phyloP scores from a whole-genome alignment of 2,113 vertebrate species.

The Scolopax mira region DNA sequence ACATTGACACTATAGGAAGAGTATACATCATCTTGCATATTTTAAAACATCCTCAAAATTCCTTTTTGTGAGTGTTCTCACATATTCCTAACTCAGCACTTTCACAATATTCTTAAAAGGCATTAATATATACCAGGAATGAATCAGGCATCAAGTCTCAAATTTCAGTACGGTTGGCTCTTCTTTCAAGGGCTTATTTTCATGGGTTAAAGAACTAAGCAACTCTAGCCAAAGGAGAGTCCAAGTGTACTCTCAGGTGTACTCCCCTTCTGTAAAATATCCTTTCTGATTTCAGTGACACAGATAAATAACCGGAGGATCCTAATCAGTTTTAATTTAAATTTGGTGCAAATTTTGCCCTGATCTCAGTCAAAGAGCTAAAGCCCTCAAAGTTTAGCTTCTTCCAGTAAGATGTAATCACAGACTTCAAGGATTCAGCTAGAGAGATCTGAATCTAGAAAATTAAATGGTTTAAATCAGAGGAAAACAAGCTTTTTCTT shows the following conservation, averaged over 20 bases:
- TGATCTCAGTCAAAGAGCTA: not conserved
- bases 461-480: not conserved
- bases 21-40: conserved; percentile 49
- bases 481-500: not conserved
- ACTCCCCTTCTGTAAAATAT: not conserved
- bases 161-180: not conserved
- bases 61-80: not conserved
- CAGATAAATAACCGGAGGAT: not conserved
- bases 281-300: not conserved
- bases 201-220: not conserved
- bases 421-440: not conserved
- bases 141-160: not conserved
- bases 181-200: not conserved
- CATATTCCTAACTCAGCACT: not conserved
- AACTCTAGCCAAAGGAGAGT: not conserved
- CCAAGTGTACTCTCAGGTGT: not conserved
- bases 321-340: not conserved
- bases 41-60: conserved; percentile 19
- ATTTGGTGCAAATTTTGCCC: not conserved
- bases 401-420: not conserved
- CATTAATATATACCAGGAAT: not conserved
- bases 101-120: conserved; percentile 6
- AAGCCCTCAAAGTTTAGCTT: not conserved
- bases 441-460: not conserved
- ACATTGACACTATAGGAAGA: conserved; percentile 8